phyloP scores from a whole-genome alignment of 2,113 vertebrate species.

The Pipa parva region DNA sequence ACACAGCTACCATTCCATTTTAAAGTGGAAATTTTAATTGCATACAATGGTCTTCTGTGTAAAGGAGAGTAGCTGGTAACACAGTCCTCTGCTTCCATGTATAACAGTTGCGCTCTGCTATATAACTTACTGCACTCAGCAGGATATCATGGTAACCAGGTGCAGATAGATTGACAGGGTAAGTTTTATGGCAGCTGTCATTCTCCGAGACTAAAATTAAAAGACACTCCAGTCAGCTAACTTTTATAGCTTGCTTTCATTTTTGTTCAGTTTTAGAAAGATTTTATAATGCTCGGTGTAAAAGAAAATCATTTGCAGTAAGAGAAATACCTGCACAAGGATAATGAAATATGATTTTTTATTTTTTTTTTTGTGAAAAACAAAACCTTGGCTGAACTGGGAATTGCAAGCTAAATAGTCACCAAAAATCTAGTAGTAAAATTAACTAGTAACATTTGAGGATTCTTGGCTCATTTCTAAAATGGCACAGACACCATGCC shows the following conservation, averaged over 20 bases:
- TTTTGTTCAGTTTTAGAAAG: constrained; percentile 14
- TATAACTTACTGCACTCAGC: constrained; percentile 37
- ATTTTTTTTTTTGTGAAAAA: background rate
- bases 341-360: background rate
- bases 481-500: no score
- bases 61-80: constrained; percentile 21
- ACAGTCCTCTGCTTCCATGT: constrained; percentile 28
- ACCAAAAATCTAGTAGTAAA: background rate
- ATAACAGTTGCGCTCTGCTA: constrained; percentile 35
- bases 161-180: constrained; percentile 41
- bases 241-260: constrained; percentile 37
- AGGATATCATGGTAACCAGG: constrained; percentile 40
- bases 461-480: no score
- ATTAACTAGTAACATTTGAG: background rate
- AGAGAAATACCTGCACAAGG: background rate
- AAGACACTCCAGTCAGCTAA: constrained; percentile 37
- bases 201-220: constrained; percentile 40
- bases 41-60: constrained; percentile 39
- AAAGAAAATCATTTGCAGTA: background rate
- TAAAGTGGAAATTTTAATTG: constrained; percentile 28
- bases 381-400: background rate
- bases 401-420: background rate
- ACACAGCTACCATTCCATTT: constrained; percentile 19
- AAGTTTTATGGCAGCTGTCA: constrained; percentile 43
- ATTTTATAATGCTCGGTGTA: background rate